Percentiles rank a stretch among this genome's conserved stretches.
Conservation (phyloP, 2,113 vertebrate species). For the Phyllostomus discolor region DNA sequence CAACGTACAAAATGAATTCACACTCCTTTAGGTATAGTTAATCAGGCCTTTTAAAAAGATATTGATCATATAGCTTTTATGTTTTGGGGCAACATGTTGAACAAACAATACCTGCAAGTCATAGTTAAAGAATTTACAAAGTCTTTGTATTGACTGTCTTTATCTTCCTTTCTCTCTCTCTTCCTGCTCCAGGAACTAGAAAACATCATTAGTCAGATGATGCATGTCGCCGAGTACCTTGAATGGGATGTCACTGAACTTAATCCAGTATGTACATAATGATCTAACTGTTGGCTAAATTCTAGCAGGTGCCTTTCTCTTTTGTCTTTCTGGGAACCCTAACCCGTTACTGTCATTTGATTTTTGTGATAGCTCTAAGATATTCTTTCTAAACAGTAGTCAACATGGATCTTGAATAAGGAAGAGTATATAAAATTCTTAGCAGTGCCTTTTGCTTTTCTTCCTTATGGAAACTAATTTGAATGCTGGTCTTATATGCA, state of each 20-base stretch:
- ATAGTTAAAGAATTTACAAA: neutral
- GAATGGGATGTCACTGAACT: conserved; percentile 93
- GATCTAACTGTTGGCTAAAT: neutral
- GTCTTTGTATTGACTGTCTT: neutral
- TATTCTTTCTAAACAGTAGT: neutral
- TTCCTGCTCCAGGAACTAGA: conserved; percentile 81
- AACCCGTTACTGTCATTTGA: neutral
- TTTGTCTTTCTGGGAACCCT: neutral
- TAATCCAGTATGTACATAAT: conserved; percentile 85
- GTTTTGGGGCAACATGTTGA: neutral
- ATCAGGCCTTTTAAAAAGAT: neutral
- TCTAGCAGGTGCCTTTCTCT: neutral
- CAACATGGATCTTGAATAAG: neutral
- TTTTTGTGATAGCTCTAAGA: neutral
- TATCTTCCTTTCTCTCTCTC: neutral
- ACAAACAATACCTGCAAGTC: neutral
- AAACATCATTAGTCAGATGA: conserved; percentile 89
- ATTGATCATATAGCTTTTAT: neutral
- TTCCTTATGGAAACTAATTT: neutral
- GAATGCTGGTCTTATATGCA: neutral
- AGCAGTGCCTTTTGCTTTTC: neutral
- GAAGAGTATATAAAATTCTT: neutral
- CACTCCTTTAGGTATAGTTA: neutral
- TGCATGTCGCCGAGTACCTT: conserved; percentile 90
- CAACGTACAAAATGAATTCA: neutral